These are phyloP conservation scores for Lateolabrax maculatus DNA, from an alignment of 2,797 vertebrate genomes.

Conservation along the genomic window DNA sequence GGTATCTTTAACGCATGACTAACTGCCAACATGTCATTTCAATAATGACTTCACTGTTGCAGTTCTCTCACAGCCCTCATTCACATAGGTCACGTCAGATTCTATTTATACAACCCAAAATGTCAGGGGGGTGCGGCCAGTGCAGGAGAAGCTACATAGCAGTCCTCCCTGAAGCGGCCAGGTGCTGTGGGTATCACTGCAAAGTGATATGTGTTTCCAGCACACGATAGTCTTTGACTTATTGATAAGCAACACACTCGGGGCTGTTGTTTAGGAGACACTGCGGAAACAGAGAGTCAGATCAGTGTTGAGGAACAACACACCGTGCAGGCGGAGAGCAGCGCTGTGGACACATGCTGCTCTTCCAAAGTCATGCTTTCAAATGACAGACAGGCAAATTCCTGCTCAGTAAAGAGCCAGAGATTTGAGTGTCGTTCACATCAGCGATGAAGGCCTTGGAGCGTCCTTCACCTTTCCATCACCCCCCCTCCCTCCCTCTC, in stretches of 20 bases:
- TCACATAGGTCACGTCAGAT: background rate
- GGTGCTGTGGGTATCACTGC: background rate
- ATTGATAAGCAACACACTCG: slow-evolving; percentile 39
- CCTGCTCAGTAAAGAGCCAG: background rate
- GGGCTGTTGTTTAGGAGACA: slow-evolving; percentile 15
- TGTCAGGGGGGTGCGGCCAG: no score
- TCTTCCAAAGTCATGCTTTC: no score
- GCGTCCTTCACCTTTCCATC: slow-evolving; percentile 46
- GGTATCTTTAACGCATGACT: background rate
- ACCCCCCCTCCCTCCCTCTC: background rate
- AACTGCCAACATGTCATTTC: background rate
- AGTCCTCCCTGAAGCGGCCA: background rate
- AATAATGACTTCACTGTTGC: background rate
- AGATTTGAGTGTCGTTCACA: background rate
- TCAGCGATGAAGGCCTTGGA: slow-evolving; percentile 25
- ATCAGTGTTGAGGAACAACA: background rate
- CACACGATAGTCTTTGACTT: slow-evolving; percentile 47
- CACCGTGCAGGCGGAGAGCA: no score
- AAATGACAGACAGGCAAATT: background rate
- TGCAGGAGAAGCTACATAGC: background rate
- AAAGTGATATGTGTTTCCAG: slow-evolving; percentile 27
- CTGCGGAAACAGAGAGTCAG: no score
- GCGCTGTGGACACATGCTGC: no score
- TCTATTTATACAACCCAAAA: no score
- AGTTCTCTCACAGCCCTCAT: background rate